Base-by-base conservation (phyloP, 2,888 invertebrate species). In the Diarsia rubi region DNA sequence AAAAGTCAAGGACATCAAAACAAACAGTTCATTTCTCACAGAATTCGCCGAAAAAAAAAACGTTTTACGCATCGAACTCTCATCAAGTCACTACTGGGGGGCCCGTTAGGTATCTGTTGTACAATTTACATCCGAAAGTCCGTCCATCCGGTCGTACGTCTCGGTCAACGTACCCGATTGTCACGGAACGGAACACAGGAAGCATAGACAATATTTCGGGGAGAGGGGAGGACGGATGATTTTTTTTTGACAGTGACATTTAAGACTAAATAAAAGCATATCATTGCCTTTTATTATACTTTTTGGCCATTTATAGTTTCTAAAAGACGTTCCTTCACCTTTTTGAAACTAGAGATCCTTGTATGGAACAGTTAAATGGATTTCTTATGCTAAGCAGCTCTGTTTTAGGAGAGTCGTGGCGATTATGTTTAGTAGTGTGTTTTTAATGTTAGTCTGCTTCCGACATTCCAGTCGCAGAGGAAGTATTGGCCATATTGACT, bases 51-150 rank as follows among this genome's bases (percentile, higher is more conserved):
- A 75, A 81, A 80, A 75, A 77, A 80, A 72, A 63, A 66, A 24
- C 27, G 66, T 70, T 82, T 82, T 69, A 78, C 71, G 71, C 59
- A 63, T 52, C 16, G 72, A 66, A 52, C 47, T 69, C 52, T 66
- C 82, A 45, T 42, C 44, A 45, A 76, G n/a, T 16, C 24, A 69
- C n/a, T 57, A 64, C 54, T 77, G 57, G 72, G 62, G 68, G 75
- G 71, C 73, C 86, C 89, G 90, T 88, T 90, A 89, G 80, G 80
- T 86, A 87, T 90, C 87, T 87, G 82, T 82, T 85, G 89, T 80
- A 74, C 69, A 75, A 77, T 78, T 69, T 74, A 84, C 79, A 81
- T 86, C 89, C 86, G 85, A 74, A 77, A 70, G 68, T 79, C 79
- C 77, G 75, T 68, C 37, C 73, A 80, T 78, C 74, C 74, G 59